phyloP scores from a whole-genome alignment of 2,888 invertebrate species.

The Brenthis daphne region DNA sequence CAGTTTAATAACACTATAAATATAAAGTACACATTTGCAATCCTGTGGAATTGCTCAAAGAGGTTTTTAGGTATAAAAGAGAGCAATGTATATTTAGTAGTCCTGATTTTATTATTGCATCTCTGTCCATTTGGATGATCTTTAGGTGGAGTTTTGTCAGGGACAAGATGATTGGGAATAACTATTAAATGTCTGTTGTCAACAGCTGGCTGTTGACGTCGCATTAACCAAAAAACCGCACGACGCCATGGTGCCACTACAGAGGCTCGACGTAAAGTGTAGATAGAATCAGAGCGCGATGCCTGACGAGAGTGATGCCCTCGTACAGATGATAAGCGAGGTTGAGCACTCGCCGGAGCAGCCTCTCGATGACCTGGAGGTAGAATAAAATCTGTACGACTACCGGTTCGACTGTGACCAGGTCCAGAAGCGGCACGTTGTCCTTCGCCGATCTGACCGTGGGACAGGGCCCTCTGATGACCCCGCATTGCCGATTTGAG shows the following conservation, averaged over 20 bases:
- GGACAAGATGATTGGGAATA: slow-evolving; percentile 92
- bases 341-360: slow-evolving; percentile 65
- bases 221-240: slow-evolving; percentile 83
- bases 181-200: slow-evolving; percentile 88
- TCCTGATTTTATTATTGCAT: slow-evolving; percentile 93
- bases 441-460: slow-evolving; percentile 90
- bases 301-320: slow-evolving; percentile 91
- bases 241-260: slow-evolving; percentile 88
- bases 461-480: slow-evolving; percentile 93
- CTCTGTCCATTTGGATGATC: slow-evolving; percentile 92
- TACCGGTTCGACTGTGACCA: slow-evolving; percentile 91
- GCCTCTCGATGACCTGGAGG: slow-evolving; percentile 92
- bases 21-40: slow-evolving; percentile 98
- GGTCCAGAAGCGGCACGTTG: slow-evolving; percentile 66
- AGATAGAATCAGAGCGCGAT: slow-evolving; percentile 94
- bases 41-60: slow-evolving; percentile 98
- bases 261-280: slow-evolving; percentile 90
- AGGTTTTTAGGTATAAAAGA: slow-evolving; percentile 98
- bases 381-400: slow-evolving; percentile 93
- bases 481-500: slow-evolving; percentile 88
- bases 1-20: slow-evolving; percentile 98
- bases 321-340: slow-evolving; percentile 74
- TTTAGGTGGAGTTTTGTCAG: slow-evolving; percentile 89
- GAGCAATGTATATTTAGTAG: slow-evolving; percentile 96
- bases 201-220: slow-evolving; percentile 83